These are phyloP conservation scores for Drosophila recens DNA, from an alignment of 2,888 invertebrate genomes.

Conservation along the genomic window DNA sequence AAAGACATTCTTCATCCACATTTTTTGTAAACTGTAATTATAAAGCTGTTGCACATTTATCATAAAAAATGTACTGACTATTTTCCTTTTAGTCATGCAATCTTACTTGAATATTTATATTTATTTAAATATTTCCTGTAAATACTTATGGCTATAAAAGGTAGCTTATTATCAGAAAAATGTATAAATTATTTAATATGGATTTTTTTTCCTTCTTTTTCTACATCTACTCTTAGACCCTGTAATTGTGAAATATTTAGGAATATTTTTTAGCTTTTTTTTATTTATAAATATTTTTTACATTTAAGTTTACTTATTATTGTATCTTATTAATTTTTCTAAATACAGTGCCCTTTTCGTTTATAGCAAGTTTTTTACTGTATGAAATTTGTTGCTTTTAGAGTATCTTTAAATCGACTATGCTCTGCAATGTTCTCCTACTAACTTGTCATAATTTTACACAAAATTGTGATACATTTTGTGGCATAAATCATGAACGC, in stretches of 20 bases:
- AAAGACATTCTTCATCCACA: neutral
- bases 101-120: neutral
- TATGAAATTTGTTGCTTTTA: neutral
- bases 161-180: too few species aligned
- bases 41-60: neutral
- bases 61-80: neutral
- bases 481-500: constrained; percentile 68
- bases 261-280: too few species aligned
- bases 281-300: too few species aligned
- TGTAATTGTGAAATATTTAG: neutral
- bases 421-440: neutral
- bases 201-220: neutral
- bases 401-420: neutral
- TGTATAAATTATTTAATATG: too few species aligned
- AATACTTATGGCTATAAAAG: too few species aligned
- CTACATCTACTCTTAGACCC: neutral
- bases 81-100: neutral
- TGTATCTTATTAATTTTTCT: neutral
- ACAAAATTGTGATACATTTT: constrained; percentile 53
- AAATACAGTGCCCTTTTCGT: too few species aligned
- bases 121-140: too few species aligned
- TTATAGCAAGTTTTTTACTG: too few species aligned
- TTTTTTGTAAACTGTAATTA: neutral
- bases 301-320: neutral
- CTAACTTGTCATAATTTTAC: constrained; percentile 10